Conservation (phyloP, 1,140 invertebrate genomes). For the Galleria mellonella region DNA sequence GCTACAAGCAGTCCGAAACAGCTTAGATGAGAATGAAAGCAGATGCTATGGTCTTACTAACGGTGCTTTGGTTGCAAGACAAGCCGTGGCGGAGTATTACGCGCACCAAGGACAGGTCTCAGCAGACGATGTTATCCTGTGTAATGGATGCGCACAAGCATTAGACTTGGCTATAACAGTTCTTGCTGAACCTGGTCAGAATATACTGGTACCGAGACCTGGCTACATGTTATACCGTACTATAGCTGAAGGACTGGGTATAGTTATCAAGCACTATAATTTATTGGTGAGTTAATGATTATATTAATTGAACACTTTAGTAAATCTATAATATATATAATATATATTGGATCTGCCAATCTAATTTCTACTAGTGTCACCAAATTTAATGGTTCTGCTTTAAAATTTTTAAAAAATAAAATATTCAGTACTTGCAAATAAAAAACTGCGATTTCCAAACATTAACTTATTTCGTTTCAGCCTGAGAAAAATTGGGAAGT, state of each 20-base stretch:
- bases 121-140: constrained; percentile 91
- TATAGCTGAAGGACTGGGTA: constrained; percentile 88
- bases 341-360: too few species aligned
- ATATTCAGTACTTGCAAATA: too few species aligned
- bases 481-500: constrained; percentile 93
- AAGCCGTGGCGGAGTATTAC: constrained; percentile 90
- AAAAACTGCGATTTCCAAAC: too few species aligned
- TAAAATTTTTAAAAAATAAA: too few species aligned
- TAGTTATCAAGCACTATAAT: constrained; percentile 90
- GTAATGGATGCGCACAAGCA: constrained; percentile 95
- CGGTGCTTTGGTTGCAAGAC: constrained; percentile 82
- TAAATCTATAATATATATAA: too few species aligned
- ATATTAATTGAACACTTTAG: neutral
- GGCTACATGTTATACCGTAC: constrained; percentile 98
- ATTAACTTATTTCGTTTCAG: constrained; percentile 69
- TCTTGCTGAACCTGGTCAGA: constrained; percentile 90
- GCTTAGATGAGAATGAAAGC: neutral
- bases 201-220: constrained; percentile 94
- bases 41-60: constrained; percentile 87
- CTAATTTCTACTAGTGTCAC: too few species aligned
- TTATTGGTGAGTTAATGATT: constrained; percentile 78
- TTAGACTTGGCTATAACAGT: constrained; percentile 94
- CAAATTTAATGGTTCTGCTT: too few species aligned
- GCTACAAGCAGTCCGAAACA: neutral
- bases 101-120: constrained; percentile 80